Base-by-base conservation (phyloP, 2,113 vertebrate genomes). In the Todiramphus chloris region DNA sequence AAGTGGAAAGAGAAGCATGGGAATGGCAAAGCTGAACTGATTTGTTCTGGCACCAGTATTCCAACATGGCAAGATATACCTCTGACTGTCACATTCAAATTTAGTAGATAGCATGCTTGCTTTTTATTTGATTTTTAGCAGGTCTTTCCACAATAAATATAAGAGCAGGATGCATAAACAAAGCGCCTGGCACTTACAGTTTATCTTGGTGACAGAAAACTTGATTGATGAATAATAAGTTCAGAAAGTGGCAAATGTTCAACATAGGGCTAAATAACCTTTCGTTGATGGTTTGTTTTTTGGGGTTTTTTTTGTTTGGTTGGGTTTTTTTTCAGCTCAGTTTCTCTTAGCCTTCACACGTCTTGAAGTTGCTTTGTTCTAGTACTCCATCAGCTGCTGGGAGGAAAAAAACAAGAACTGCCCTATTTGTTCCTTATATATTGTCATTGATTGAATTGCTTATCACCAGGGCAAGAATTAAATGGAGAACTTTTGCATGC, bases 111-210 rank as follows among this genome's bases (percentile, higher is more conserved):
- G 87, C 55, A 91, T 23, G 37, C 80, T 89, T 91, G 78, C 81
- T 74, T 96, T 95, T 93, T 87, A 91, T 92, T 94, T 94, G 89
- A 94, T 93, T 96, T 94, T 93, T 87, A 95, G 78, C 70, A 89
- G 85, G 92, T 83, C 70, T 95, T 81, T 69, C 69, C 75, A 94
- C 91, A 87, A 85, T 94, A 95, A 94, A 94, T 95, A 83, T 55
- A 89, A 81, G 28, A 96, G 70, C 37, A 89, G 95, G 89, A 93
- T 67, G 67, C 84, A 96, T 93, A 96, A 96, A 96, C 94, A 91
- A 96, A 93, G 62, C 0, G 0, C 84, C 79, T 95, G 87, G 83
- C 91, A 95, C 89, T 95, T 92, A 81, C 59, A 87, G 83, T 94
- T 96, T 96, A 89, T 96, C 92, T 89, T 83, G 46, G 59, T 89